A percentile compares a stretch with the other conserved stretches of the same genome.
Evolutionary conservation across 2,888 invertebrate genomes (phyloP).

Genomic region (Apamea anceps): DNA sequence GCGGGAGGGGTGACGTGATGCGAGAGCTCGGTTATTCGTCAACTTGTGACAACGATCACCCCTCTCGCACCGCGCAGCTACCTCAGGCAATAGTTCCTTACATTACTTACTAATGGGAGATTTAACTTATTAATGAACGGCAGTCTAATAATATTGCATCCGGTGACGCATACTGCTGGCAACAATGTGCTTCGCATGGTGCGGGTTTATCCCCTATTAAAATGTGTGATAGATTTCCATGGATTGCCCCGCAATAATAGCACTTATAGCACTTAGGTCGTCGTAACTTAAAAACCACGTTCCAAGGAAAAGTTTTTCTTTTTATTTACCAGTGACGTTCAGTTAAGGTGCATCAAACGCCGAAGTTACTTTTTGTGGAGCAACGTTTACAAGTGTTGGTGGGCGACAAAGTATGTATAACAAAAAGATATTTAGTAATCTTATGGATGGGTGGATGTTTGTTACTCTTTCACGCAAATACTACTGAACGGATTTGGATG

Average conservation of each 20-base stretch:
- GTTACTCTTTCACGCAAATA: too few species aligned
- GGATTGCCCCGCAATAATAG: background rate
- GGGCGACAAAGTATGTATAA: too few species aligned
- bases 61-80: too few species aligned
- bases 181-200: background rate
- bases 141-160: background rate
- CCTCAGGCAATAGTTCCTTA: background rate
- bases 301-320: background rate
- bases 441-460: too few species aligned
- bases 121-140: background rate
- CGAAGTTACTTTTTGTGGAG: background rate
- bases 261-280: background rate
- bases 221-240: background rate
- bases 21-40: too few species aligned
- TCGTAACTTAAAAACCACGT: background rate
- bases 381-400: too few species aligned
- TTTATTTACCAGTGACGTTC: background rate
- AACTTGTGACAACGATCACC: too few species aligned
- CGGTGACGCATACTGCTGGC: background rate
- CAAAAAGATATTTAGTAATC: background rate
- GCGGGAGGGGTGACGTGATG: too few species aligned
- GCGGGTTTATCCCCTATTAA: background rate
- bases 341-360: background rate
- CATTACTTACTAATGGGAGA: background rate
- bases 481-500: too few species aligned